Percentiles rank a stretch among this genome's conserved stretches.
These are phyloP conservation scores for Eptatretus atami DNA, from an alignment of 2,797 vertebrate genomes.

Conservation along the genomic window DNA sequence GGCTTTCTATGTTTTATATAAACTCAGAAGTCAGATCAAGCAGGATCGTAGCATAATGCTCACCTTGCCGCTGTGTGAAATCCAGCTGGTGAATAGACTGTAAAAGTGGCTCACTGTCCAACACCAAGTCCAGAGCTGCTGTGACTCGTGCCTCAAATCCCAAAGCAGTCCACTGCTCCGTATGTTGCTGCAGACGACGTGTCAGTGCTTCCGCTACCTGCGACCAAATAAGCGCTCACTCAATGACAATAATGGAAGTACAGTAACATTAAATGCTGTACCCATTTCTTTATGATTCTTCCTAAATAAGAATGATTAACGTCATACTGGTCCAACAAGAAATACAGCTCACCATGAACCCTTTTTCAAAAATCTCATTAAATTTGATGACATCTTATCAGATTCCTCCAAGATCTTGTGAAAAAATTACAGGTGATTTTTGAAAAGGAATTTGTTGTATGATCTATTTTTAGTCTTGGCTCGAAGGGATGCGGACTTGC, in stretches of 20 bases:
- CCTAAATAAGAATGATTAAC: not conserved
- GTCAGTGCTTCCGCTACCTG: slow-evolving; percentile 84
- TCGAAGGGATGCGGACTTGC: too few species aligned
- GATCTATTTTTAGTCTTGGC: too few species aligned
- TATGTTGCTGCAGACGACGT: slow-evolving; percentile 57
- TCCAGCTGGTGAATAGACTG: slow-evolving; percentile 81
- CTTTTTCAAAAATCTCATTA: too few species aligned
- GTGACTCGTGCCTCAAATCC: slow-evolving; percentile 78
- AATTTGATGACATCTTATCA: too few species aligned
- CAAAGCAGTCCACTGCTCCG: slow-evolving; percentile 92
- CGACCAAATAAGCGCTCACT: slow-evolving; percentile 11
- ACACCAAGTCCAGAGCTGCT: slow-evolving; percentile 55
- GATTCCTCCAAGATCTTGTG: too few species aligned
- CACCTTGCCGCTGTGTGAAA: slow-evolving; percentile 86
- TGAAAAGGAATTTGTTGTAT: too few species aligned
- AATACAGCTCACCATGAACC: too few species aligned
- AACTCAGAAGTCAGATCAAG: not conserved
- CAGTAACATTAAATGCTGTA: not conserved
- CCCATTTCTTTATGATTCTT: not conserved
- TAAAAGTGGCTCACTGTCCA: slow-evolving; percentile 54
- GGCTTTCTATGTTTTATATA: too few species aligned
- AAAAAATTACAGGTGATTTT: too few species aligned
- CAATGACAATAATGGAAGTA: slow-evolving; percentile 7
- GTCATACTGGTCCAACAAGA: not conserved
- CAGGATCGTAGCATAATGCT: slow-evolving; percentile 11